These are phyloP conservation scores for Sanderia malayensis DNA, from an alignment of 30 jellyfish, hydroid and myxozoan species.

Conservation along the genomic window DNA sequence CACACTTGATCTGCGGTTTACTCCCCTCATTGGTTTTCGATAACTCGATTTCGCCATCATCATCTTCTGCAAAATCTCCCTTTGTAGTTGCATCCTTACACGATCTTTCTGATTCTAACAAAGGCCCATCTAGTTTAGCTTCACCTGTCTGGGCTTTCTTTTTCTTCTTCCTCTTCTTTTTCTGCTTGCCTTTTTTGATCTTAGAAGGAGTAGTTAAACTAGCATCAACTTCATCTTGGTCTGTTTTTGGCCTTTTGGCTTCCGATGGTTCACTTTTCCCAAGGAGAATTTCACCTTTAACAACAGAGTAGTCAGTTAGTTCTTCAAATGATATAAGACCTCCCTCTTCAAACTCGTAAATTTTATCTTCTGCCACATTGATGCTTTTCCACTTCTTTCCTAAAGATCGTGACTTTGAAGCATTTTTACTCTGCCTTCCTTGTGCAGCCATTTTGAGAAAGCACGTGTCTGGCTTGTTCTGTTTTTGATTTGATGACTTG, in stretches of 20 bases:
- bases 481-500: too few relatives aligned
- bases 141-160: not conserved
- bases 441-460: not conserved
- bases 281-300: slow-evolving; percentile 5
- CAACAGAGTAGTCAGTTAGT: slow-evolving; percentile 60
- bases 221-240: not conserved
- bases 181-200: slow-evolving; percentile 12
- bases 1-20: slow-evolving; percentile 15
- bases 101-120: not conserved
- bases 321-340: slow-evolving; percentile 83
- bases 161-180: not conserved
- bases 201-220: not conserved
- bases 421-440: not conserved
- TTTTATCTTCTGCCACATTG: slow-evolving; percentile 22
- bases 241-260: not conserved
- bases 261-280: not conserved
- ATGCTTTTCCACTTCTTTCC: slow-evolving; percentile 52
- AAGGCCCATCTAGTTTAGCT: not conserved
- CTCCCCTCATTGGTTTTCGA: not conserved
- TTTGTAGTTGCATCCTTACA: not conserved
- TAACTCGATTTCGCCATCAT: not conserved
- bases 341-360: slow-evolving; percentile 26
- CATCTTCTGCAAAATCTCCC: not conserved
- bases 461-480: too few relatives aligned
- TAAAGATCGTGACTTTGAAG: not conserved